Percentiles rank a stretch among this genome's conserved stretches.
Evolutionary conservation across 1,140 invertebrate species (phyloP).

Genomic region (Battus philenor): DNA sequence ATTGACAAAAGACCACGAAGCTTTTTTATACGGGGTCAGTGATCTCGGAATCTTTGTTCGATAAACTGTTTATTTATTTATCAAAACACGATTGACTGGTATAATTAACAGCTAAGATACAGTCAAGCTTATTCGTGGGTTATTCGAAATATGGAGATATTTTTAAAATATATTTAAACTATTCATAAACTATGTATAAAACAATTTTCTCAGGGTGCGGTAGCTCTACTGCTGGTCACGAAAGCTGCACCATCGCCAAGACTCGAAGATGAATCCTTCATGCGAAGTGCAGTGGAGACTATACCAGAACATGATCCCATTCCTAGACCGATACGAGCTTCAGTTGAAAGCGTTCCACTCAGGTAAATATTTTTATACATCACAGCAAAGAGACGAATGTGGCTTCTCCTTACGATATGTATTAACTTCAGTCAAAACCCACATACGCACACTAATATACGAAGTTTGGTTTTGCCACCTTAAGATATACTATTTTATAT

Average conservation of each 20-base stretch:
- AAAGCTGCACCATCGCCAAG: slow-evolving; percentile 43
- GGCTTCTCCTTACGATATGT: no score
- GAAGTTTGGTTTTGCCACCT: no score
- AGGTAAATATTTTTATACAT: no score
- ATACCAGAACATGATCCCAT: slow-evolving; percentile 54
- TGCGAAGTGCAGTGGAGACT: slow-evolving; percentile 55
- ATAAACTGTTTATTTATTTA: slow-evolving; percentile 44
- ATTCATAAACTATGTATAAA: slow-evolving; percentile 3
- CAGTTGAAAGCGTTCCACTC: slow-evolving; percentile 64
- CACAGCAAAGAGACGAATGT: no score
- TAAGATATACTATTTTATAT: no score
- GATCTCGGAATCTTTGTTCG: slow-evolving; percentile 51
- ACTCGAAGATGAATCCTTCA: slow-evolving; percentile 35
- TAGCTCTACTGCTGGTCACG: slow-evolving; percentile 33
- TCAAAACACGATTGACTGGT: slow-evolving; percentile 37
- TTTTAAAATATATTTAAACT: not conserved
- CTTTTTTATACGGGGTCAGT: slow-evolving; percentile 52
- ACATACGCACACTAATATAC: no score
- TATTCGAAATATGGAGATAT: slow-evolving; percentile 7
- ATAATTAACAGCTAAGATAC: slow-evolving; percentile 25
- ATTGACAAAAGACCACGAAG: slow-evolving; percentile 38
- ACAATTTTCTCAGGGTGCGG: slow-evolving; percentile 39
- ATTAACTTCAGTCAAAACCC: no score
- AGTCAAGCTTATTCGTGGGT: slow-evolving; percentile 15
- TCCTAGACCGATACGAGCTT: slow-evolving; percentile 50